Conservation (phyloP, 2,113 vertebrate species). For the Anolis sagrei region DNA sequence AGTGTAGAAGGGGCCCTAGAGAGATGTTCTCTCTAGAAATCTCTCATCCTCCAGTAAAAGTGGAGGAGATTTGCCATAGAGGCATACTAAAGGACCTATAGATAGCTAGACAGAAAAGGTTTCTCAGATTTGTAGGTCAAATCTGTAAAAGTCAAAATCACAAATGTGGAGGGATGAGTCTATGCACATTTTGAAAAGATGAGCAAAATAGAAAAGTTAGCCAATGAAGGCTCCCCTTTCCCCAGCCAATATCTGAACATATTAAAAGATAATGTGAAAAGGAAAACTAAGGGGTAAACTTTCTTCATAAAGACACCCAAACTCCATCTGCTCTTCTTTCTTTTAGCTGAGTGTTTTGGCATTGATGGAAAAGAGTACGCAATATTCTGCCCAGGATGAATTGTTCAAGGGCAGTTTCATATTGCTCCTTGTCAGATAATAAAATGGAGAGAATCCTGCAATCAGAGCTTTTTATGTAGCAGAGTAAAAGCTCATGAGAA, state of each 20-base stretch:
- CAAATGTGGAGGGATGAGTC: no score
- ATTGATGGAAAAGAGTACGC: background rate
- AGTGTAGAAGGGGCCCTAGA: no score
- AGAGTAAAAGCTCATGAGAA: background rate
- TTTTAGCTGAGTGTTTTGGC: background rate
- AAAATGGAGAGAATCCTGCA: background rate
- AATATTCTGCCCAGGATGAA: background rate
- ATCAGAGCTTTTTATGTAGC: background rate
- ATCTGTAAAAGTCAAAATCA: no score
- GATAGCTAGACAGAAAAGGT: no score
- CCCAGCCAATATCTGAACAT: background rate
- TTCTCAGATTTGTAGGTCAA: no score
- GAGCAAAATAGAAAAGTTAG: no score
- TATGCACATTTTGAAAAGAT: no score
- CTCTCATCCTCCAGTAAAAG: no score
- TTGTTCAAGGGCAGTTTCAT: background rate
- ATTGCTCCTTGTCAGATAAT: background rate
- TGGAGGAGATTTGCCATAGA: no score
- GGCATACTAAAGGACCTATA: no score
- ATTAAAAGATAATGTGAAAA: background rate
- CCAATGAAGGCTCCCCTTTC: no score
- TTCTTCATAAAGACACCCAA: background rate
- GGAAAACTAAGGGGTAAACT: background rate
- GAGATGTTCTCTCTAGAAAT: no score
- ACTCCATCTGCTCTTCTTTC: background rate